Evolutionary conservation across 1,140 invertebrate species (phyloP), one percentile per base, ranked within the genome.

Genomic region (Brachystomella parvula): DNA sequence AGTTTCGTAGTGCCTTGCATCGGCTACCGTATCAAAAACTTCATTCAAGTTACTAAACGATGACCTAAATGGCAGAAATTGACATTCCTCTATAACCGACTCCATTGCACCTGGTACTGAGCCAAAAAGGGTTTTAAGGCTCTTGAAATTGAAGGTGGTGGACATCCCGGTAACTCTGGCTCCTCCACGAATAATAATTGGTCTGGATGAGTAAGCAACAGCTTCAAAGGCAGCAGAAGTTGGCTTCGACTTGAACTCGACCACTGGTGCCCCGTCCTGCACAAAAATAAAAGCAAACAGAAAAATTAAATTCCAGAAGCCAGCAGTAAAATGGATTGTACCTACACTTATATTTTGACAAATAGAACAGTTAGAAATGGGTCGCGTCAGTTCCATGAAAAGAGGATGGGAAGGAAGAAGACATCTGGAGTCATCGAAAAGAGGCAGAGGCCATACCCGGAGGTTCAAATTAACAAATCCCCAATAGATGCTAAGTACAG

Each of bases 121-220:
- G 80, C 82, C 32, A 81, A 61, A 53, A 76, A 71, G 65, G 76
- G 78, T 56, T 81, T 81, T 74, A 76, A 83, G 31, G 76, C 68
- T 69, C 72, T 78, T 65, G 74, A 78, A 72, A 81, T 81, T 15
- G 59, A 73, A 24, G 68, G 35, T 66, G 76, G 79, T 78, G 6
- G 75, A 75, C 81, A 81, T 82, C 62, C 78, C 75, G 2, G 60
- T 65, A 0, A 24, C 29, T 19, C 17, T 65, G 9, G 88, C 85
- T 1, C 86, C 89, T 65, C 82, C 81, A 78, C 90, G 90, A 0
- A 92, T 83, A 61, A 94, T 82, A 26, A 94, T 87, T 12, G 92
- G 91, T 70, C 83, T 81, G 6, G 88, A 87, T 1, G 86, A 86
- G 79, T 93, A 94, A 0, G 89, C 88, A 64, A 83, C 76, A 57